Conservation (phyloP, 2,888 invertebrate species). For the Lobophora halterata region DNA sequence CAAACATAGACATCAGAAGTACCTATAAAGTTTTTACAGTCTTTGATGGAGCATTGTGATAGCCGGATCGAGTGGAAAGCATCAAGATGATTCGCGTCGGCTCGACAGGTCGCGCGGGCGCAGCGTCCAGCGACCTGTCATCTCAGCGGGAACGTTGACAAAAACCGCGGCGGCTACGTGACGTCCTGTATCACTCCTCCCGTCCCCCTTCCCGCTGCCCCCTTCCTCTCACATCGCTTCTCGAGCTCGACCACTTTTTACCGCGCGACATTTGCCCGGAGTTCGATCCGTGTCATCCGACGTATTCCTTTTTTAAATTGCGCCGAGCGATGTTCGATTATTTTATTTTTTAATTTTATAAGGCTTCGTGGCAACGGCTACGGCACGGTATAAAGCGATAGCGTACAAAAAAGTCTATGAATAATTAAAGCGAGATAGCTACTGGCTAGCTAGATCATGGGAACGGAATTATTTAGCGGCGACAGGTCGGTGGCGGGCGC, state of each 20-base stretch:
- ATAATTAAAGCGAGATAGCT: slow-evolving; percentile 80
- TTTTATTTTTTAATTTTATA: slow-evolving; percentile 77
- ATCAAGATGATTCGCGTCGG: slow-evolving; percentile 59
- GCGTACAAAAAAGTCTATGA: slow-evolving; percentile 78
- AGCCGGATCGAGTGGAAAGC: slow-evolving; percentile 49
- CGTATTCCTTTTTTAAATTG: slow-evolving; percentile 80
- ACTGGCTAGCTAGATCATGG: slow-evolving; percentile 79
- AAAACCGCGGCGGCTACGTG: slow-evolving; percentile 79
- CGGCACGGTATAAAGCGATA: slow-evolving; percentile 74
- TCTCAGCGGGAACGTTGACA: slow-evolving; percentile 80
- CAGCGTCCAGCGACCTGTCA: slow-evolving; percentile 79
- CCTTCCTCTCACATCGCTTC: slow-evolving; percentile 30
- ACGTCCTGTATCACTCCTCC: slow-evolving; percentile 63
- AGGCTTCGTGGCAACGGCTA: slow-evolving; percentile 65
- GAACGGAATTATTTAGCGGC: slow-evolving; percentile 75
- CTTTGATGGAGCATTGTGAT: slow-evolving; percentile 25
- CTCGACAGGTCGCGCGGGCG: slow-evolving; percentile 62
- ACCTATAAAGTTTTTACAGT: slow-evolving; percentile 13
- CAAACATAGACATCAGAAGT: background rate
- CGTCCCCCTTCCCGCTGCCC: slow-evolving; percentile 27
- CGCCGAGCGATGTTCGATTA: slow-evolving; percentile 65
- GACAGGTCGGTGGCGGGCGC: slow-evolving; percentile 66
- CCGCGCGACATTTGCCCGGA: slow-evolving; percentile 81
- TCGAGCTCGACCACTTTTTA: slow-evolving; percentile 75
- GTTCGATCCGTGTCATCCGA: slow-evolving; percentile 81